Base-by-base conservation (phyloP, 2,888 invertebrate species). In the Macrostomum cliftonense region DNA sequence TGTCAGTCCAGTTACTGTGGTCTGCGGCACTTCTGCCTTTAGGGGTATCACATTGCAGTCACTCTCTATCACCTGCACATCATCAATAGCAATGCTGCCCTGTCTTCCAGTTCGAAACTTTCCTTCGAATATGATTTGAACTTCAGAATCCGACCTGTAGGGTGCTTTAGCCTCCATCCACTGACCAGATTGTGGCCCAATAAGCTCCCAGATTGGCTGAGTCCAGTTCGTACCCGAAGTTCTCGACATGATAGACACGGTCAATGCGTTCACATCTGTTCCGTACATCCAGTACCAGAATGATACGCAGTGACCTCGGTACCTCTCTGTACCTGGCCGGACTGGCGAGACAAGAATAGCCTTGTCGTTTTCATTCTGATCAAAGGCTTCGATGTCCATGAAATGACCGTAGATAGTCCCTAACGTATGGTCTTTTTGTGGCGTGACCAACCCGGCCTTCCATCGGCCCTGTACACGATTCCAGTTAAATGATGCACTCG, bases 221-320 rank as follows among this genome's bases (percentile, higher is more conserved):
- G 28, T 28, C 28, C 28, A 28, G 28, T 28, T 28, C 9, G 9
- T 9, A 7, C 28, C 28, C 4, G 28, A 28, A 7, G 28, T 28
- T 28, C 28, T 28, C 9, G 28, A 28, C 28, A 4, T 28, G 5
- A 28, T 9, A 28, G 5, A 58, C n/a, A 67, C 49, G 42, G 58
- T 61, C 1, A 65, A 58, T 12, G 55, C 57, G 54, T 59, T 61
- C 16, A 62, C 54, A 16, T 61, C 57, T 13, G 52, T 49, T 12
- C 66, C 65, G 49, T 59, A 59, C 63, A 64, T 64, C 53, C 61
- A 61, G 53, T 62, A 66, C 60, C 60, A 62, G 53, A 65, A 64
- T 7, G 51, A 45, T 21, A 64, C 49, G 46, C 66, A 67, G 19
- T 37, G 17, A 37, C 43, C 38, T 16, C 42, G 20, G n/a, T 28